Evolutionary conservation across 1,140 invertebrate species (phyloP), one percentile per base, ranked within the genome.

Genomic region (Mamestra configurata): DNA sequence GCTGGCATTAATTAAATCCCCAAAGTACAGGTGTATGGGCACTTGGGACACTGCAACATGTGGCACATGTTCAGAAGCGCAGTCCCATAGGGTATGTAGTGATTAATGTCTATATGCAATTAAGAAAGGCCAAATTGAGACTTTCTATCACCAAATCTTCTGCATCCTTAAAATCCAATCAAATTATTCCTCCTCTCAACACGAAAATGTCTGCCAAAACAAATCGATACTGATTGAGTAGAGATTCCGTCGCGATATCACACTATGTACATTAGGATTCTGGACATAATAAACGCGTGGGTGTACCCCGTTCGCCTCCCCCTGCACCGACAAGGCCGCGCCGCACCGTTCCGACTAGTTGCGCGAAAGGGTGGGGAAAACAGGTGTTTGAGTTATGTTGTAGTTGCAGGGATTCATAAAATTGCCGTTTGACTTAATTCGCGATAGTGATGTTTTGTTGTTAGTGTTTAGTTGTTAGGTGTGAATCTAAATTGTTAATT

Each of bases 281-380:
- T 77, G 75, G 75, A 77, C 75, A 76, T 61, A 77, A 77, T 66
- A 77, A 37, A 31, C 59, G 79, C 85, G 88, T 88, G 79, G 87
- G 85, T 79, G 85, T 77, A 37, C 35, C 46, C 49, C 59, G 37
- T 40, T 68, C 46, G 71, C 71, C 53, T 55, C 82, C 55, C 20
- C 20, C 53, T 24, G 75, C 86, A 84, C 78, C 82, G 46, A 81
- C 88, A 88, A 89, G 89, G 86, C 87, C 89, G 84, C 84, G 81
- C 80, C 81, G 43, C 75, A 46, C 43, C 37, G 37, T 10, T n/a
- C 20, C 43, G 68, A 53, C 68, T 72, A 72, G 75, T 78, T 27
- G 40, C 72, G 79, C 40, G 79, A 51, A 59, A 59, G 82, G 80
- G 81, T 55, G 71, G 79, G 80, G 79, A 77, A 85, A 88, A 85